Base-by-base conservation (phyloP, 2,113 vertebrate genomes). In the Pseudorectes ferrugineus region DNA sequence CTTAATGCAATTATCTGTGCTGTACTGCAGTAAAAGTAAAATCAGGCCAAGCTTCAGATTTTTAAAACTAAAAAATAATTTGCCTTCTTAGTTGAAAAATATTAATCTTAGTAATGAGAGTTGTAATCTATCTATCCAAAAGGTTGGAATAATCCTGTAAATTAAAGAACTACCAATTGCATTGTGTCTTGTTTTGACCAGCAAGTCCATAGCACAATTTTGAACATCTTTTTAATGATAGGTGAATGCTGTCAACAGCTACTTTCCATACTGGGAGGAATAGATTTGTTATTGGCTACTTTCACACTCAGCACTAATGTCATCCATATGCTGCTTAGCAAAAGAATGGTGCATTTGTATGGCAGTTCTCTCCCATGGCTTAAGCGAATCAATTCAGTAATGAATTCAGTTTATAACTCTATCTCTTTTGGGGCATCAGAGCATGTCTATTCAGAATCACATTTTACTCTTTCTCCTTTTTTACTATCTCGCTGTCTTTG, bases 391-490 rank as follows among this genome's bases (percentile, higher is more conserved):
- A 95, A 91, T 89, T 94, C 83, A 87, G 22, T 97, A 97, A 97
- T 96, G 94, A 96, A 97, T 97, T 97, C 95, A 95, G 94, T 97
- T 97, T 95, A 96, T 96, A 95, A 95, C 89, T 95, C 95, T 97
- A 94, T 97, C 97, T 97, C 95, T 96, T 96, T 96, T 96, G 95
- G 95, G 93, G 96, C 95, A 97, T 96, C 96, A 96, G 97, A 97
- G 91, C 96, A 96, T 97, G 96, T 97, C 95, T 97, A 96, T 97
- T 97, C 93, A 97, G 92, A 97, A 96, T 95, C 96, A 65, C 95
- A 94, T 96, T 97, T 96, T 96, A 89, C 95, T 96, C 85, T 95
- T 95, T 96, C 94, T 94, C 93, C 81, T 96, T 89, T 95, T 96
- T 95, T 85, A 80, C 94, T 96, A 92, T 96, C 97, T 96, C 66